Evolutionary conservation across 2,797 vertebrate genomes (phyloP).

Genomic region (Melopsittacus undulatus): DNA sequence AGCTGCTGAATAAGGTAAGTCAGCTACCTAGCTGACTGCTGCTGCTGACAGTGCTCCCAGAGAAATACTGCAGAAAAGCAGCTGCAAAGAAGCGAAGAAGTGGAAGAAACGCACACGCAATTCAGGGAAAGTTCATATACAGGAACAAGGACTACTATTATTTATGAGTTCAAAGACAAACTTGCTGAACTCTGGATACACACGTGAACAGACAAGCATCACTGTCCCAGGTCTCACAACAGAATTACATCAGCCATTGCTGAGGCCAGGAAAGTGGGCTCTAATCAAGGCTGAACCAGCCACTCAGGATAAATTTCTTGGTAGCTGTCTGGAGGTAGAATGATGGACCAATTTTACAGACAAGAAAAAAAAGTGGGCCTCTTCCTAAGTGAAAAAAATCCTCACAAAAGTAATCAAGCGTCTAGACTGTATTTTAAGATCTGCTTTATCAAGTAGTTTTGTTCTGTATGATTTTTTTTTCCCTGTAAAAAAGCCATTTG

Average conservation of each 20-base stretch:
- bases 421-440: background rate
- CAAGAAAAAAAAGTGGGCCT: background rate
- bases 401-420: background rate
- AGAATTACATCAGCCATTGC: background rate
- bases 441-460: background rate
- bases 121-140: background rate
- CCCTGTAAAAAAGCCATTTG: background rate
- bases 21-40: background rate
- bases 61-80: background rate
- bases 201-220: accelerated
- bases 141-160: background rate
- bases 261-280: background rate
- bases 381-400: background rate
- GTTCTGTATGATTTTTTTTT: background rate
- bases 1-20: background rate
- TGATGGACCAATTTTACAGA: background rate
- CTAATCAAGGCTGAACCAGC: background rate
- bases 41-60: background rate
- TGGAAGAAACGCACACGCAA: background rate
- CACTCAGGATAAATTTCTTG: background rate
- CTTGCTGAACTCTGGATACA: background rate
- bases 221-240: background rate
- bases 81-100: background rate
- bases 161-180: background rate
- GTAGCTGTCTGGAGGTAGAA: background rate